Evolutionary conservation across 2,888 invertebrate species (phyloP), one percentile per base, ranked within the genome.

Genomic region (Stratiomys singularior): DNA sequence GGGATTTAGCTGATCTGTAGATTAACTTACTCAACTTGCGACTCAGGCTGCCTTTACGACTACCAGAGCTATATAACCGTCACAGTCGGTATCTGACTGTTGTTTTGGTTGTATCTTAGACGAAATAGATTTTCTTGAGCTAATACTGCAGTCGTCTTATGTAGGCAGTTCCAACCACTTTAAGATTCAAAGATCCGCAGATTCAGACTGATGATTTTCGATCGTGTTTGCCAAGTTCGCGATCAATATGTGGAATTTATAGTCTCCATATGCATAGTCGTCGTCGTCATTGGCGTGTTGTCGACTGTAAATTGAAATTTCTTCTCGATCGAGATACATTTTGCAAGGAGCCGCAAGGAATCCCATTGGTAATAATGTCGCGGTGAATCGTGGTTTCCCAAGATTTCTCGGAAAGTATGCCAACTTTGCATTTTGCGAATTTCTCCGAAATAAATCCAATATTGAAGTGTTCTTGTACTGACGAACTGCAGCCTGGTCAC

Each of bases 1-100:
- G 58, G 60, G 74, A 60, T 74, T 74, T 27, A 60, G 58, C 30
- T 72, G 72, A 56, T 56, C 58, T 72, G 2, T 9, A 74, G 74
- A 74, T 74, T 60, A 58, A 74, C 74, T 56, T 52, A 56, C 47
- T 25, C 27, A 30, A 67, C 21, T 47, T 23, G 69, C 47, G 25
- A 15, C 30, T 47, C 47, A 69, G 69, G 27, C 25, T 27, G 47
- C 11, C 69, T 69, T 18, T 23, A 46, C 69, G 30, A 37, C 37
- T 37, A 37, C 37, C 37, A 46, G 30, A 56, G n/a, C 23, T 23
- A 13, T 58, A 37, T 23, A 46, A 37, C 44, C n/a, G 64, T 72
- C 27, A 15, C 56, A 72, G 71, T 72, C 56, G 58, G 74, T 60
- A 37, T 58, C 74, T 74, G 74, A 23, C 60, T 60, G 37, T 58